Conservation (phyloP, 2,888 invertebrate genomes). For the Lapara coniferarum region DNA sequence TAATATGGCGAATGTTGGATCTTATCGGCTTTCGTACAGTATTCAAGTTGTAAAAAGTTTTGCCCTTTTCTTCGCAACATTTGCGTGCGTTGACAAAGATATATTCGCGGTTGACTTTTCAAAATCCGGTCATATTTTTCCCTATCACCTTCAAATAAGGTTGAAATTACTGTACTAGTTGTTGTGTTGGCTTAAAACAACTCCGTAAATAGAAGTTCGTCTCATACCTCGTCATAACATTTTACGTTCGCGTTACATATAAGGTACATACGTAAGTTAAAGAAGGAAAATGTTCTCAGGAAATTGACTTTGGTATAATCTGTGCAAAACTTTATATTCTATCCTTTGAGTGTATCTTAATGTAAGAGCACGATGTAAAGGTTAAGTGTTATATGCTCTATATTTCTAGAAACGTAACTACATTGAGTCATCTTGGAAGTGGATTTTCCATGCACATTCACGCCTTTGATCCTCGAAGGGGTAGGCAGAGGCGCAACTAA, state of each 20-base stretch:
- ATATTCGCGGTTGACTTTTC: conserved; percentile 33
- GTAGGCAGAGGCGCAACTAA: too few species aligned
- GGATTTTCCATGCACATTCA: too few species aligned
- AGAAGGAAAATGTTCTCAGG: conserved; percentile 61
- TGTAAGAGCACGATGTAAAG: conserved; percentile 6
- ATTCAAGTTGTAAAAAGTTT: conserved; percentile 78
- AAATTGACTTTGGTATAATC: conserved; percentile 69
- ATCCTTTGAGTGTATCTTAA: conserved; percentile 30
- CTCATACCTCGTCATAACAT: conserved; percentile 76
- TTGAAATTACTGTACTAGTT: conserved; percentile 33
- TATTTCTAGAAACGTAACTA: not conserved
- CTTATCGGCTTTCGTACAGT: conserved; percentile 73
- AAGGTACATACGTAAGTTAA: conserved; percentile 49
- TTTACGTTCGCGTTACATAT: conserved; percentile 68
- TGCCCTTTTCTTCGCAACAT: conserved; percentile 67
- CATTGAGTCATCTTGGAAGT: not conserved
- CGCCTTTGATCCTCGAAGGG: too few species aligned
- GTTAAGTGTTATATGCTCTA: not conserved
- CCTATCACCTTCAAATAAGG: conserved; percentile 38
- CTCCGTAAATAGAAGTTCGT: conserved; percentile 58
- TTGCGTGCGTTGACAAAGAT: conserved; percentile 55
- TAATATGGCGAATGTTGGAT: conserved; percentile 64
- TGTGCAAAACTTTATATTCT: conserved; percentile 54
- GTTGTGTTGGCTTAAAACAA: conserved; percentile 36
- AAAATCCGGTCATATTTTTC: conserved; percentile 25